Base-by-base conservation (phyloP, 1,140 invertebrate species). In the Saccostrea cuccullata region DNA sequence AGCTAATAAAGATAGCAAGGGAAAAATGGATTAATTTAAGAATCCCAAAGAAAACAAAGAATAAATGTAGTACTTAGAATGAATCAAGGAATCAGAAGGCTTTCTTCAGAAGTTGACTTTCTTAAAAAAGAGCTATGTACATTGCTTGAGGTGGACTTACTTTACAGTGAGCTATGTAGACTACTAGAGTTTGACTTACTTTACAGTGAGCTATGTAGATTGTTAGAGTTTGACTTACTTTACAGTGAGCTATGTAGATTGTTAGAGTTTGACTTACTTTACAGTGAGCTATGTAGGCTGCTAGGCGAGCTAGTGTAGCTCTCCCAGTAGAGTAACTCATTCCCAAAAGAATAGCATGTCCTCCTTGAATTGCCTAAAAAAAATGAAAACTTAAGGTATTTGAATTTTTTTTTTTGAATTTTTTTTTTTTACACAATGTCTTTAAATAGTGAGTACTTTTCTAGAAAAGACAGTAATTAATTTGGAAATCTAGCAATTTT, bases 121-220 rank as follows among this genome's bases (percentile, higher is more conserved):
- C 94, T 92, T 95, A 93, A 85, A 93, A 93, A 55, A 94, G 92
- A 13, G 93, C 92, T 36, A 36, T 36, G 30, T 36, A 36, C 30
- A 36, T 36, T 36, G 30, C 30, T 36, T 1, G 30, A 36, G 30
- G 30, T 36, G 30, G 30, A 36, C 30, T 36, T 36, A 94, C 94
- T 92, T 95, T 94, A 85, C 93, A 93, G 56, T 94, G 92, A 13
- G 93, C 92, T 11, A 94, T 92, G 87, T 93, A 94, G 36, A 94
- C 89, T 11, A 94, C 93, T 84, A 95, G 85, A 84, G 30, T 36
- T 36, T 77, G 73, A 47, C 89, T 86, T 90, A 94, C 94, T 92
- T 95, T 94, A 85, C 93, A 93, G 56, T 94, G 30, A 36, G 30
- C 30, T 36, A 36, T 36, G 30, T 36, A 36, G 1, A 36, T 36